phyloP scores from a whole-genome alignment of 2,113 vertebrate genomes.

The Pholis gunnellus region DNA sequence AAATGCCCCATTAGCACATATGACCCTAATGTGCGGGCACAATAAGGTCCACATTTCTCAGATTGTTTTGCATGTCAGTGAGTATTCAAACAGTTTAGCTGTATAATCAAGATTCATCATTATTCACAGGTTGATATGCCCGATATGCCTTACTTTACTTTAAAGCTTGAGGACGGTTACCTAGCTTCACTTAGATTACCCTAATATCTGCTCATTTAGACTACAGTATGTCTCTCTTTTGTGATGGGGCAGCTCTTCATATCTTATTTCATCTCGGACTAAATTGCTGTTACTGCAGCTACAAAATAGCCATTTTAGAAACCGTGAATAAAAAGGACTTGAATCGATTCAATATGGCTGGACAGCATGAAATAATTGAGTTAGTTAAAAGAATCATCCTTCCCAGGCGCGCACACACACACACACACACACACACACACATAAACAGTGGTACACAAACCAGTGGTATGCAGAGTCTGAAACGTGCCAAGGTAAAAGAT shows the following conservation, averaged over 20 bases:
- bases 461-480: not conserved
- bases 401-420: not conserved
- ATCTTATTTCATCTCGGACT: slow-evolving; percentile 8
- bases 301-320: slow-evolving; percentile 23
- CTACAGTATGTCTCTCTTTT: slow-evolving; percentile 13
- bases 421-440: not conserved
- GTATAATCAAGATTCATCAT: not conserved
- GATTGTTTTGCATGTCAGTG: not conserved
- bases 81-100: not conserved
- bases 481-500: not conserved
- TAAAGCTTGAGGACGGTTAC: not conserved
- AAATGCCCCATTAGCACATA: not conserved
- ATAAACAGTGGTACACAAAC: not conserved
- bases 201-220: not conserved
- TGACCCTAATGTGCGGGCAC: not conserved
- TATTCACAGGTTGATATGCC: not conserved
- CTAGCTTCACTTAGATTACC: not conserved
- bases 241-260: not conserved
- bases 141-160: not conserved
- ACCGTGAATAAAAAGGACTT: slow-evolving; percentile 32
- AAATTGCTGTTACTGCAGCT: slow-evolving; percentile 7
- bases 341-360: slow-evolving; percentile 6
- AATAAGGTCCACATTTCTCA: not conserved
- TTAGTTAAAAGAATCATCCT: slow-evolving; percentile 11
- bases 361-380: slow-evolving; percentile 18